Evolutionary conservation across 2,797 vertebrate species (phyloP).

Genomic region (Chrysolophus pictus): DNA sequence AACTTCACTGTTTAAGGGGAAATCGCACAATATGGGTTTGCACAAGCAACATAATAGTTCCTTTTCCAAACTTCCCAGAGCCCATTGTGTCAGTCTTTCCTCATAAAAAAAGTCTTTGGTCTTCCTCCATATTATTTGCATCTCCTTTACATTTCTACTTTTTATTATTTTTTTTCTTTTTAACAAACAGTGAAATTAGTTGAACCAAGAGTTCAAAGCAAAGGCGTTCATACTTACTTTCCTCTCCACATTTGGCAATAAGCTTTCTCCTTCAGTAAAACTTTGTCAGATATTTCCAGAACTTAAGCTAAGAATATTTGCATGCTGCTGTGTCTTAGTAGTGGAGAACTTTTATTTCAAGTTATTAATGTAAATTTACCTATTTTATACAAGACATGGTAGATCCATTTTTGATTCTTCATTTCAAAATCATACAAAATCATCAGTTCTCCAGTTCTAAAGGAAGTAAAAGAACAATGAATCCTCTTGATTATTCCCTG

Average conservation of each 20-base stretch:
- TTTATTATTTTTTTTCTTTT: neutral
- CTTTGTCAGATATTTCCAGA: neutral
- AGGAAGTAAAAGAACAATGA: neutral
- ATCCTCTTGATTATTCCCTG: neutral
- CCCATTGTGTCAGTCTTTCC: neutral
- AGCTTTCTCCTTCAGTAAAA: neutral
- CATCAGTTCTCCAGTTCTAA: neutral
- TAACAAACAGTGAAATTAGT: slow-evolving; percentile 31
- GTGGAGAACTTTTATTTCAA: neutral
- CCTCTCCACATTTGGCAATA: neutral
- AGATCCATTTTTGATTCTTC: neutral
- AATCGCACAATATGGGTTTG: slow-evolving; percentile 25
- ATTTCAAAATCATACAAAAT: neutral
- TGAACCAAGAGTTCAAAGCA: neutral
- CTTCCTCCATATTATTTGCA: slow-evolving; percentile 41
- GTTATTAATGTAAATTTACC: neutral
- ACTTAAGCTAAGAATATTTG: neutral
- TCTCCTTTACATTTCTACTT: slow-evolving; percentile 42
- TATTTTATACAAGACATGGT: neutral
- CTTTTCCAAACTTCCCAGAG: slow-evolving; percentile 45
- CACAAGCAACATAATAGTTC: slow-evolving; percentile 39
- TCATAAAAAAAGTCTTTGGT: slow-evolving; percentile 29
- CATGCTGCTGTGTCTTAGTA: neutral
- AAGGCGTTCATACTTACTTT: neutral
- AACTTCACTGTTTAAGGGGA: slow-evolving; percentile 54